Evolutionary conservation across 23 tunicate genomes (phyloP), one percentile per base, ranked within the genome.

Genomic region (Trididemnum clinides): DNA sequence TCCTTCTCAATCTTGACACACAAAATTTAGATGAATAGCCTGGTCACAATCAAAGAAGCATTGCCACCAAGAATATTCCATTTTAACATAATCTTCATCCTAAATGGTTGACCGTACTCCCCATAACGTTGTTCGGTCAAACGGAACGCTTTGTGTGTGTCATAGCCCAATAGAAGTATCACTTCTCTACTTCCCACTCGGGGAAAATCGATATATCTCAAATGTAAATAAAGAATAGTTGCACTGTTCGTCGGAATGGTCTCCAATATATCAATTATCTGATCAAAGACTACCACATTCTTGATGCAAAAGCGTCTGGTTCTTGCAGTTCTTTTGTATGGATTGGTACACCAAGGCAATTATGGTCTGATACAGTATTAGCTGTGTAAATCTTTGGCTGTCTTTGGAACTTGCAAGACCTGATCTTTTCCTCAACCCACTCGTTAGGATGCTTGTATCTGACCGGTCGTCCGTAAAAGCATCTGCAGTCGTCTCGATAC

Each of bases 391-490:
- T n/a, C 66, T n/a, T 10, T 3, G 5, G 22, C 21, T 59, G 66
- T 59, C 66, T 5, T n/a, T n/a, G 25, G 27, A 19, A 28, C 22
- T 15, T 28, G 22, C 22, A n/a, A 59, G 66, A 4, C 75, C 75
- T 31, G 31, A 66, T 23, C 31, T 66, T n/a, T 31, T 36, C 37
- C 10, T 32, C 7, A 66, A 66, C 31, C 37, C 7, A 3, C 22
- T 29, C 5, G 75, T 28, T 6, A 10, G 4, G 37, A 66, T 3
- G n/a, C 75, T 66, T 36, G 37, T 3, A 30, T 28, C 75, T 10
- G 75, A 66, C 6, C 75, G 37, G 6, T 66, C 75, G 22, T 66
- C 75, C 36, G 31, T 28, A 66, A 29, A 66, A 4, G 75, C 75
- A 6, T 32, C n/a, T n/a, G n/a, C n/a, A n/a, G n/a, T n/a, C n/a